These are phyloP conservation scores for Pentamera pediparva DNA, from an alignment of 53 echinoderm and acorn worm species.

Conservation along the genomic window DNA sequence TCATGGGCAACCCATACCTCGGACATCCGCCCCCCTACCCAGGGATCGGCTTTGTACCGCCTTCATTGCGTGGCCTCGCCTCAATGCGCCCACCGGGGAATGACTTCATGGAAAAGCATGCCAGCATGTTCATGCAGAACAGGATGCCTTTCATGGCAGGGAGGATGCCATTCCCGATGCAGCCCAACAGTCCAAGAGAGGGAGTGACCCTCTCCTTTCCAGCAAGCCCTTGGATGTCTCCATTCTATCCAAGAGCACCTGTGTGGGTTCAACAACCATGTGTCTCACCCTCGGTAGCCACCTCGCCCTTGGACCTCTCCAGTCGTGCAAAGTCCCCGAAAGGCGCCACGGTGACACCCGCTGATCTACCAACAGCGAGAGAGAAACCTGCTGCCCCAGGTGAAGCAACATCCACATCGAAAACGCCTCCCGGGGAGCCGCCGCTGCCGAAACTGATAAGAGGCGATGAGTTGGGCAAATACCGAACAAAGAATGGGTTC, in stretches of 20 bases:
- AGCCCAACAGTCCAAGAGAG: slow-evolving; percentile 13
- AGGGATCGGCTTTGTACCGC: background rate
- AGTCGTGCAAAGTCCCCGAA: background rate
- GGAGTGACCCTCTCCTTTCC: slow-evolving; percentile 3
- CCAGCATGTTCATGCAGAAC: background rate
- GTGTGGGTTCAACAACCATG: slow-evolving; percentile 22
- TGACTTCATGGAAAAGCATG: slow-evolving; percentile 2
- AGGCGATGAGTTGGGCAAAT: slow-evolving; percentile 29
- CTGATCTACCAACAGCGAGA: background rate
- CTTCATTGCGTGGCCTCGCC: background rate
- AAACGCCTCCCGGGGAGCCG: background rate
- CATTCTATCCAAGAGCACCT: slow-evolving; percentile 22
- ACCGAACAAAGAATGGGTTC: background rate
- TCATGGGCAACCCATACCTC: slow-evolving; percentile 16
- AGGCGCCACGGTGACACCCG: slow-evolving; percentile 1
- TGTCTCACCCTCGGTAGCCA: slow-evolving; percentile 1
- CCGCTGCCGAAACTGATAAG: slow-evolving; percentile 32
- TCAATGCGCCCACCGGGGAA: background rate
- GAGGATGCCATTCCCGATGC: slow-evolving; percentile 13
- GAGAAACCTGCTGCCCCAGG: background rate
- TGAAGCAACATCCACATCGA: background rate
- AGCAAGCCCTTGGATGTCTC: slow-evolving; percentile 7
- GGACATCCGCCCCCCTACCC: slow-evolving; percentile 9
- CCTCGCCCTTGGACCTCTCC: slow-evolving; percentile 5
- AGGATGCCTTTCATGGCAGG: background rate